Conservation (phyloP, 2,113 vertebrate genomes). For the Pelvicachromis taeniatus region DNA sequence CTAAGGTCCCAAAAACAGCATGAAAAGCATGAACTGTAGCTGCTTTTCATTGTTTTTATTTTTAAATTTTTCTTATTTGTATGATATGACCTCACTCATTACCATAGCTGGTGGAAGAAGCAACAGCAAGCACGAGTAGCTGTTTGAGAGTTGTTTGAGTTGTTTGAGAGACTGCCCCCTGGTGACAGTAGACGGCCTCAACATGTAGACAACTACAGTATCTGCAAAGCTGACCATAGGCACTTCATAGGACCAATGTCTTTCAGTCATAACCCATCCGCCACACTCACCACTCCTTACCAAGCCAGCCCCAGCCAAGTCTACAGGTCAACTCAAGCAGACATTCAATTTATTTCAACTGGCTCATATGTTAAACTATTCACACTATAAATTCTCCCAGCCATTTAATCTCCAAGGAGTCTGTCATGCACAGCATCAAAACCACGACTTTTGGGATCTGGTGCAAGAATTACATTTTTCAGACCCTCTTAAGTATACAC, state of each 20-base stretch:
- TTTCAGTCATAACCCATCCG: neutral
- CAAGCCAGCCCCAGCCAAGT: neutral
- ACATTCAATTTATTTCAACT: slow-evolving; percentile 59
- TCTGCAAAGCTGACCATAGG: neutral
- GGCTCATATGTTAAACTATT: slow-evolving; percentile 72
- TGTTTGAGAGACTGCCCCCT: neutral
- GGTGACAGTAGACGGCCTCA: neutral
- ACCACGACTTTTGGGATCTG: slow-evolving; percentile 17
- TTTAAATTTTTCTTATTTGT: neutral
- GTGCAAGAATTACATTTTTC: slow-evolving; percentile 13
- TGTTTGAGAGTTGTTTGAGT: neutral
- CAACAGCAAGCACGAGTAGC: neutral
- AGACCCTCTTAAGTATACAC: slow-evolving; percentile 32
- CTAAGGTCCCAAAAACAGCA: neutral
- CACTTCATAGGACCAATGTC: neutral
- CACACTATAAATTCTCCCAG: slow-evolving; percentile 32
- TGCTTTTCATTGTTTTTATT: neutral
- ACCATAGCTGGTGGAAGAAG: neutral
- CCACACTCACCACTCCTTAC: neutral
- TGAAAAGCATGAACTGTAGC: neutral
- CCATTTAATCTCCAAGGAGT: slow-evolving; percentile 43
- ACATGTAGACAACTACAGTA: neutral
- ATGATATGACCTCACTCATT: neutral
- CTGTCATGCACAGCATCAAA: slow-evolving; percentile 38
- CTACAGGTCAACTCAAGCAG: slow-evolving; percentile 39